A percentile compares a stretch with the other conserved stretches of the same genome.
Conservation (phyloP, 2,888 invertebrate species). For the Acronicta leporina region DNA sequence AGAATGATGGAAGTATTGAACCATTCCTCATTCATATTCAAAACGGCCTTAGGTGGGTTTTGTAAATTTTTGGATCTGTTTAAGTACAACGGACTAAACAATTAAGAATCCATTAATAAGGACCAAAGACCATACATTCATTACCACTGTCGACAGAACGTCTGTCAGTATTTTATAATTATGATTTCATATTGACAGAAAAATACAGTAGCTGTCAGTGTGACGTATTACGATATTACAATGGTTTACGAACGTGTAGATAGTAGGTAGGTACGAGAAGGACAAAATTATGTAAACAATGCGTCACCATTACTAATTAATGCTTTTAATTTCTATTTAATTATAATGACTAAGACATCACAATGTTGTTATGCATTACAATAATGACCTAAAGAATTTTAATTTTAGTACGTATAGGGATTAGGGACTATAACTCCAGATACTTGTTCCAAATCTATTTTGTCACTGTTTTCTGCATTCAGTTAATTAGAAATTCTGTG, state of each 20-base stretch:
- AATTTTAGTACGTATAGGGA: background rate
- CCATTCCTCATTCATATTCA: background rate
- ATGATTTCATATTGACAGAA: background rate
- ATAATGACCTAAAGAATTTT: slow-evolving; percentile 24
- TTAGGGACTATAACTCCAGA: background rate
- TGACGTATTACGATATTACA: slow-evolving; percentile 2
- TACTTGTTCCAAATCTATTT: background rate
- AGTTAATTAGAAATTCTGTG: too few relatives aligned
- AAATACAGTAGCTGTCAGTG: slow-evolving; percentile 18
- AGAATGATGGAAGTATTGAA: slow-evolving; percentile 10
- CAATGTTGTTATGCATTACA: slow-evolving; percentile 20
- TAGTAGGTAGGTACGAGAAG: slow-evolving; percentile 20
- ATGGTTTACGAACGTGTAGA: slow-evolving; percentile 8
- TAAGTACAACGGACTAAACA: too few relatives aligned
- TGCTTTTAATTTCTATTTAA: slow-evolving; percentile 36
- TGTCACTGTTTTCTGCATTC: too few relatives aligned
- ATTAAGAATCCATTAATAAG: too few relatives aligned
- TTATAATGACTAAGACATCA: slow-evolving; percentile 31
- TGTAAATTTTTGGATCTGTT: too few relatives aligned
- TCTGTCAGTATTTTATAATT: too few relatives aligned
- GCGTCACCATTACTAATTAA: slow-evolving; percentile 47
- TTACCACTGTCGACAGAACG: too few relatives aligned
- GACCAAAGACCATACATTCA: too few relatives aligned
- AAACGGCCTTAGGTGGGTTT: background rate
- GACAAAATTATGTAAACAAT: slow-evolving; percentile 44